These are phyloP conservation scores for Luehdorfia chinensis DNA, from an alignment of 1,140 invertebrate species.

Conservation along the genomic window DNA sequence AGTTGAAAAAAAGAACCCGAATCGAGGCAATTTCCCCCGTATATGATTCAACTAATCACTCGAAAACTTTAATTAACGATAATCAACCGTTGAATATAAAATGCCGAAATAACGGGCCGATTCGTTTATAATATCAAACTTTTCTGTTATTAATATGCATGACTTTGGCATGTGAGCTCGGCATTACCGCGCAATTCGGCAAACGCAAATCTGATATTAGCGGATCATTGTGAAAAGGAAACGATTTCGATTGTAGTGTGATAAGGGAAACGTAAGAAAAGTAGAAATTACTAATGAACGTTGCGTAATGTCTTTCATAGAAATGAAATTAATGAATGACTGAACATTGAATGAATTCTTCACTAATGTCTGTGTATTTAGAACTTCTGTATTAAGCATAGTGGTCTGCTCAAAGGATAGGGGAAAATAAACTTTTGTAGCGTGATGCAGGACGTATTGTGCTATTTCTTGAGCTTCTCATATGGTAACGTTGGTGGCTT, in stretches of 20 bases:
- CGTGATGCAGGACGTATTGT: no score
- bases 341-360: no score
- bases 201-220: constrained; percentile 65
- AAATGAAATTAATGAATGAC: no score
- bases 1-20: no score
- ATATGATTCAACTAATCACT: constrained; percentile 43
- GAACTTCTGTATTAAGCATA: no score
- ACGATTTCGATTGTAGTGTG: constrained; percentile 28
- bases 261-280: constrained; percentile 17
- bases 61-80: constrained; percentile 52
- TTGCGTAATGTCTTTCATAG: constrained; percentile 4
- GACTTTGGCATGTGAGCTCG: constrained; percentile 43
- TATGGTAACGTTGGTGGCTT: no score
- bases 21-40: constrained; percentile 8
- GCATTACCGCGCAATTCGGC: constrained; percentile 37
- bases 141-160: constrained; percentile 42
- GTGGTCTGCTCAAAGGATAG: no score
- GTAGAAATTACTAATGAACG: constrained; percentile 5
- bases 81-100: constrained; percentile 54
- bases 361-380: no score
- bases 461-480: no score
- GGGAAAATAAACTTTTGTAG: no score
- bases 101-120: constrained; percentile 32
- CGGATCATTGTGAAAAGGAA: constrained; percentile 53
- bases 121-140: constrained; percentile 39